Evolutionary conservation across 2,797 vertebrate genomes (phyloP), one percentile per base, ranked within the genome.

Genomic region (Clarias platycephalus): DNA sequence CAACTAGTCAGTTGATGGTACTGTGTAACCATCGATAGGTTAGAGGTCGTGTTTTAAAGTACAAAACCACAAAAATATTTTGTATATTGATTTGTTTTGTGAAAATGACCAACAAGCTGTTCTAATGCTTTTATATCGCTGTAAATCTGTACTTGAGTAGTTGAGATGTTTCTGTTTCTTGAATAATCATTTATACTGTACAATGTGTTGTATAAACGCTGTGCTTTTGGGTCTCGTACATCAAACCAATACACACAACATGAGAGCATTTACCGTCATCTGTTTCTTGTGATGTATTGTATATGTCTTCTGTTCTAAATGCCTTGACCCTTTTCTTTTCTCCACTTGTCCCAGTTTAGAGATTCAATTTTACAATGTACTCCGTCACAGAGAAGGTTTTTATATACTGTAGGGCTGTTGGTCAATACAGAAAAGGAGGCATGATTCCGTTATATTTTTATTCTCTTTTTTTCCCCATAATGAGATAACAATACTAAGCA

Each of bases 71-170:
- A 6, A 2, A 63, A 71, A 44, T 74, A 37, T 80, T 80, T 84
- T 72, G 40, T 84, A 84, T 26, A 34, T 70, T 22, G 75, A 57
- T 64, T 84, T 37, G 40, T 80, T 80, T 72, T 80, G 77, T 84
- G 83, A 72, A 84, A 72, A 64, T 70, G 83, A 58, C 76, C 55
- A 71, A 84, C 77, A 64, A 31, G 83, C 57, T 84, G 83, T 84
- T 58, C 57, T 80, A 74, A 53, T 72, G 67, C 2, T 80, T 84
- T 84, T 53, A n/a, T 80, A 80, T 84, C n/a, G 12, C 83, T 84
- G 83, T 84, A 71, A 84, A 71, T 70, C 76, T 84, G 76, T 84
- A 84, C 26, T 62, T 62, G 53, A 31, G 77, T 79, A 37, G 67
- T 64, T 34, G 49, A 10, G 49, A 58, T 82, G 71, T 60, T 87